Evolutionary conservation across 2,797 vertebrate species (phyloP).

Genomic region (Bovichtus diacanthus): DNA sequence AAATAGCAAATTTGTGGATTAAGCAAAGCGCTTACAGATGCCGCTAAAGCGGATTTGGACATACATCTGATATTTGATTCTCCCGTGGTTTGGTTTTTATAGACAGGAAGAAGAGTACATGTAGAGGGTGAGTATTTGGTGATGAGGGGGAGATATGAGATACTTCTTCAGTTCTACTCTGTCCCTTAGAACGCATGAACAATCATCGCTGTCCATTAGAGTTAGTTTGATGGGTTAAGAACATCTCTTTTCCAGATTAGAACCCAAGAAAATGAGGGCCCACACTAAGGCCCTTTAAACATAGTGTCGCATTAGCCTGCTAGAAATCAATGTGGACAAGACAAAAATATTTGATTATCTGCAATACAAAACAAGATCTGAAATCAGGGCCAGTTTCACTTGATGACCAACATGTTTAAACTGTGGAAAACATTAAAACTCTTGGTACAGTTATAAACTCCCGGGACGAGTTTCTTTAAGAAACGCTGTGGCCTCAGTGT

Average conservation of each 20-base stretch:
- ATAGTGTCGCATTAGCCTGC: too few relatives aligned
- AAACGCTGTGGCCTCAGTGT: too few relatives aligned
- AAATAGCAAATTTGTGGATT: neutral
- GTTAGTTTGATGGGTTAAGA: neutral
- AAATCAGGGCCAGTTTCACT: too few relatives aligned
- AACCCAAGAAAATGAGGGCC: neutral
- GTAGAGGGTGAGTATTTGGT: neutral
- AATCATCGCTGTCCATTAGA: neutral
- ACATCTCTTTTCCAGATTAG: neutral
- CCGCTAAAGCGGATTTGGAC: neutral
- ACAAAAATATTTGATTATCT: too few relatives aligned
- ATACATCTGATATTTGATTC: neutral
- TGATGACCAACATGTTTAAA: neutral
- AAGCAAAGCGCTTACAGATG: neutral
- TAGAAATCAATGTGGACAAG: too few relatives aligned
- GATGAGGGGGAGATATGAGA: neutral
- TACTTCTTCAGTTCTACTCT: slow-evolving; percentile 6
- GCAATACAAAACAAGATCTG: too few relatives aligned
- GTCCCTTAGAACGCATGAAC: neutral
- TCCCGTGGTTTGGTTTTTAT: too few relatives aligned
- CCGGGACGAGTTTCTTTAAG: too few relatives aligned
- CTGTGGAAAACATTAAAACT: neutral
- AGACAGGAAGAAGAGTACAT: slow-evolving; percentile 15
- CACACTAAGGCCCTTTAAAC: too few relatives aligned
- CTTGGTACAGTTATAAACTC: neutral